Percentiles rank a stretch among this genome's conserved stretches.
These are phyloP conservation scores for Strigamia maritima DNA, from an alignment of 2,888 invertebrate genomes.

Conservation along the genomic window DNA sequence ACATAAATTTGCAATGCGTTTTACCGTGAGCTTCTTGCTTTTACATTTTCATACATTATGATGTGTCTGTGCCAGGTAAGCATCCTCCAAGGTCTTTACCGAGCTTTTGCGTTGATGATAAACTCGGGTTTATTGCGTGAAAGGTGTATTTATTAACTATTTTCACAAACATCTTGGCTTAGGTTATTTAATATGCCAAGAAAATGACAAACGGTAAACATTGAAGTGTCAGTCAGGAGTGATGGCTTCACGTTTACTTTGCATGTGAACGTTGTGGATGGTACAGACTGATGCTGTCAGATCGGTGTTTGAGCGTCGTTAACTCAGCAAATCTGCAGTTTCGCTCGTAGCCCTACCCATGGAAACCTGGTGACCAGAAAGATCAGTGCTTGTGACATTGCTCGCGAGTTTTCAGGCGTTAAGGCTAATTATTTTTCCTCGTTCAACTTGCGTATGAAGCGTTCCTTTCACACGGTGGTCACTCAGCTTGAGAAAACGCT, in stretches of 20 bases:
- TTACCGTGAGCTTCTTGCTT: too few species aligned
- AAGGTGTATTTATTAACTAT: too few species aligned
- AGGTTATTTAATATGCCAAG: too few species aligned
- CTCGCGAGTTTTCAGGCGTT: not conserved
- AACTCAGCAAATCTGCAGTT: not conserved
- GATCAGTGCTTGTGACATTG: conserved; percentile 11
- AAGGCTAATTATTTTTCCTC: conserved; percentile 1
- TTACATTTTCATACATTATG: too few species aligned
- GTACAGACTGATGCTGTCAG: not conserved
- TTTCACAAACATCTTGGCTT: too few species aligned
- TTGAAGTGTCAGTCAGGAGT: not conserved
- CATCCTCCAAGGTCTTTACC: too few species aligned
- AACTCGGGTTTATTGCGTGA: too few species aligned
- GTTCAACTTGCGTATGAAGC: not conserved
- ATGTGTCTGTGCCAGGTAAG: too few species aligned
- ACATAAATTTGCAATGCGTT: too few species aligned
- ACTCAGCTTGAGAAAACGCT: not conserved
- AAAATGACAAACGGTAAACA: too few species aligned
- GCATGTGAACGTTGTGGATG: not conserved
- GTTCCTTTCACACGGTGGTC: conserved; percentile 4
- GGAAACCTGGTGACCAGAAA: conserved; percentile 17
- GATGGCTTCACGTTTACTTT: not conserved
- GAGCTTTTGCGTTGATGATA: too few species aligned
- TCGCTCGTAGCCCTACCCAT: not conserved
- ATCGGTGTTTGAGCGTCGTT: conserved; percentile 12